These are phyloP conservation scores for Lepidurus arcticus DNA, from an alignment of 1,140 invertebrate species.

Conservation along the genomic window DNA sequence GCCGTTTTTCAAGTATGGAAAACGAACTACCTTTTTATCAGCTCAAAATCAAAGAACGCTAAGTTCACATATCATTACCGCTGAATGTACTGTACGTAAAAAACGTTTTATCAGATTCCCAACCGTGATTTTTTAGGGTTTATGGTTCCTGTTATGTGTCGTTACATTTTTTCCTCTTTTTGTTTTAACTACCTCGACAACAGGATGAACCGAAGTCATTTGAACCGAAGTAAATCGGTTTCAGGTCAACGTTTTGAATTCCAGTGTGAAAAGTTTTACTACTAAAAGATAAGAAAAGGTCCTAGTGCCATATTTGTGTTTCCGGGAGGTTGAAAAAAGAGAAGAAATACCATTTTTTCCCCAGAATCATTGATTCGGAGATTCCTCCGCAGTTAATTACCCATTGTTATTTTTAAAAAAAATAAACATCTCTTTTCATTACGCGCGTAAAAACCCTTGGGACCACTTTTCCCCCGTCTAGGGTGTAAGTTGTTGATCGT, in stretches of 20 bases:
- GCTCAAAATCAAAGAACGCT: constrained; percentile 10
- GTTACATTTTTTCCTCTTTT: not conserved
- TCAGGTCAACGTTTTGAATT: too few species aligned
- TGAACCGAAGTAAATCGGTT: too few species aligned
- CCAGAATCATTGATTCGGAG: too few species aligned
- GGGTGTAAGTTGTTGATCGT: not conserved
- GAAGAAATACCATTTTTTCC: too few species aligned
- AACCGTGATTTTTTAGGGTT: not conserved
- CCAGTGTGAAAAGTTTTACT: too few species aligned
- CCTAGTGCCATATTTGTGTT: too few species aligned
- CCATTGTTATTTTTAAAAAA: too few species aligned
- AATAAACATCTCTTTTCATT: too few species aligned
- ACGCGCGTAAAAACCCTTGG: not conserved
- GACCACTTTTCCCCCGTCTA: not conserved
- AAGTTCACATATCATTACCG: constrained; percentile 2
- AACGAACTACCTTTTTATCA: not conserved
- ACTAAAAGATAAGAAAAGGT: too few species aligned
- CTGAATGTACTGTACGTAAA: not conserved
- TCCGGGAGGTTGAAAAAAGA: too few species aligned
- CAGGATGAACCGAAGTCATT: too few species aligned
- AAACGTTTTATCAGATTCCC: not conserved
- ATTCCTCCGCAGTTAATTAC: too few species aligned
- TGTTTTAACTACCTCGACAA: not conserved
- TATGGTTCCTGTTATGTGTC: not conserved
- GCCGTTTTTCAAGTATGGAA: not conserved